A percentile compares a stretch with the other conserved stretches of the same genome.
Evolutionary conservation across 2,797 vertebrate species (phyloP).

Genomic region (Ptychadena robeensis): DNA sequence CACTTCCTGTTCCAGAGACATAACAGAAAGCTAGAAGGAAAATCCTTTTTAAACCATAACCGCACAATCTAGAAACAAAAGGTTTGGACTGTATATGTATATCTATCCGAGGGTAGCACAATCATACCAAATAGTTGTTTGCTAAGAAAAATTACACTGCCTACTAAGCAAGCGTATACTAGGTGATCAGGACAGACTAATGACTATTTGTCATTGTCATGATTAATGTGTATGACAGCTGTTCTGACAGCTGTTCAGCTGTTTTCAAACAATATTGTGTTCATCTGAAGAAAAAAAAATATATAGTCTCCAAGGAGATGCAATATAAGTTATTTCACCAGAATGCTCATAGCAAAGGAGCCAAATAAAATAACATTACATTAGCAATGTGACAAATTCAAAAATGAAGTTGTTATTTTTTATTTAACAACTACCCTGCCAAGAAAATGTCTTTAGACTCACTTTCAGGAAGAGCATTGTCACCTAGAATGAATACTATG

Average conservation of each 20-base stretch:
- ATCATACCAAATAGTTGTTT: constrained; percentile 67
- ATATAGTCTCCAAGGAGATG: constrained; percentile 70
- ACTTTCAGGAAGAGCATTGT: constrained; percentile 76
- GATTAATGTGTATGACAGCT: constrained; percentile 83
- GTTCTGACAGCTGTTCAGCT: constrained; percentile 83
- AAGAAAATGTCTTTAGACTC: constrained; percentile 70
- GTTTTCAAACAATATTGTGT: constrained; percentile 80
- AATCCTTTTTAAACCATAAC: not conserved
- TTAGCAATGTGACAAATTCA: constrained; percentile 74
- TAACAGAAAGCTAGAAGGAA: not conserved
- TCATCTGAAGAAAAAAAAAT: constrained; percentile 82
- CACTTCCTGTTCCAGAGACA: not conserved
- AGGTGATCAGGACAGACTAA: constrained; percentile 81
- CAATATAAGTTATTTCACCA: constrained; percentile 70
- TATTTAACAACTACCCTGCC: constrained; percentile 68
- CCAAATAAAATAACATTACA: constrained; percentile 73
- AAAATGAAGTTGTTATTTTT: constrained; percentile 72
- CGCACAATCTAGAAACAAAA: not conserved
- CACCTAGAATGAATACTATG: constrained; percentile 69
- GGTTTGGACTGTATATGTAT: constrained; percentile 50
- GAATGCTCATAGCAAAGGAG: constrained; percentile 72
- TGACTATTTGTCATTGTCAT: constrained; percentile 82
- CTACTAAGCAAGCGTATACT: constrained; percentile 72
- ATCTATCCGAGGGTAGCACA: constrained; percentile 79
- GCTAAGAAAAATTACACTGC: constrained; percentile 65